These are phyloP conservation scores for Scalopus aquaticus DNA, from an alignment of 2,113 vertebrate species.

Conservation along the genomic window DNA sequence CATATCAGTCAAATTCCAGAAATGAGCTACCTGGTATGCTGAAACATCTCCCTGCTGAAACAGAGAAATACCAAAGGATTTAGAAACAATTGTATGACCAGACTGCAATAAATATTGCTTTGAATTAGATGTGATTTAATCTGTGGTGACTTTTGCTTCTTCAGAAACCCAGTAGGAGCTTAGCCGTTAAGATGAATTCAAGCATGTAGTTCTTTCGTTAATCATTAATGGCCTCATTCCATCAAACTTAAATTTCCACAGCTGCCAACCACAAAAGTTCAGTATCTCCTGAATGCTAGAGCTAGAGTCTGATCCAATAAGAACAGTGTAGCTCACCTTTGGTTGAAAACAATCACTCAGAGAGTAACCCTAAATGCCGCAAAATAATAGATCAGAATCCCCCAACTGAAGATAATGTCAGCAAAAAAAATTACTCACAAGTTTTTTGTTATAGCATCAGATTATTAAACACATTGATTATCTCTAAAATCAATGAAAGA, in stretches of 20 bases:
- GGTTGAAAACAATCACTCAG: neutral
- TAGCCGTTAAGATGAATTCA: conserved; percentile 78
- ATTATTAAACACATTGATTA: conserved; percentile 2
- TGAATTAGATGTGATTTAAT: conserved; percentile 79
- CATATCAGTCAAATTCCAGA: conserved; percentile 39
- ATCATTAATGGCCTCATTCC: conserved; percentile 74
- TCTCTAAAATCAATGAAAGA: no score
- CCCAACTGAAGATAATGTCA: neutral
- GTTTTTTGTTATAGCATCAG: neutral
- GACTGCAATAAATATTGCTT: conserved; percentile 77
- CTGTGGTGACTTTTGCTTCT: conserved; percentile 74
- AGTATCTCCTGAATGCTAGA: neutral
- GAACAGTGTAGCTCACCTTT: neutral
- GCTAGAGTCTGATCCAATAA: neutral
- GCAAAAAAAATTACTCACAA: neutral
- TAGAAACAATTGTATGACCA: conserved; percentile 64
- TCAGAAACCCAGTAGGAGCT: conserved; percentile 71
- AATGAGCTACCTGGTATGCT: neutral
- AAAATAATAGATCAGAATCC: neutral
- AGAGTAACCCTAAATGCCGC: neutral
- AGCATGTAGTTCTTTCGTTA: conserved; percentile 75
- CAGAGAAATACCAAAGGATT: conserved; percentile 47
- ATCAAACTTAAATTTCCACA: conserved; percentile 80
- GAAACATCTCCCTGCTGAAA: conserved; percentile 17
- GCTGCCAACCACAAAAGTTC: conserved; percentile 46